Conservation (phyloP, 2,113 vertebrate species). For the Apus apus region DNA sequence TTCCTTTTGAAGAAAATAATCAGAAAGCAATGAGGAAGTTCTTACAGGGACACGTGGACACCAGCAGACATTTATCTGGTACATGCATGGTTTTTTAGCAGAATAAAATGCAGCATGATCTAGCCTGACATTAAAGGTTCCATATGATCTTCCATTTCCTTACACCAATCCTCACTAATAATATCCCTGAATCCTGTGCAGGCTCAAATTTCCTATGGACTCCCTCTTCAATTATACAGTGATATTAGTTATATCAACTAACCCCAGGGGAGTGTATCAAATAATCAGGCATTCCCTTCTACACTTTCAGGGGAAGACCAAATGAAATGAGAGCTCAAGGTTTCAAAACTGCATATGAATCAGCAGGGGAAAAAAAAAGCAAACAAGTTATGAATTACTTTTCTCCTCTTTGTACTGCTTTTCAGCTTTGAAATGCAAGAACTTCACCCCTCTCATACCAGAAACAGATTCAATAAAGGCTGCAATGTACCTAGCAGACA, state of each 20-base stretch:
- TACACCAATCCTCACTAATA: background rate
- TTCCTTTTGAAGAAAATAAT: background rate
- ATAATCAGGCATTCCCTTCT: background rate
- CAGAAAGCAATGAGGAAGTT: background rate
- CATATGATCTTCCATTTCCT: background rate
- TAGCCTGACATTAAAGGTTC: background rate
- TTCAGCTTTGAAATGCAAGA: background rate
- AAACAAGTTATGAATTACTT: background rate
- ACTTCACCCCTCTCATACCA: background rate
- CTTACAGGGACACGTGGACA: background rate
- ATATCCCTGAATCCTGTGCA: background rate
- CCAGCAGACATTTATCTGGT: background rate
- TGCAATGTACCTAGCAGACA: background rate
- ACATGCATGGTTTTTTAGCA: background rate
- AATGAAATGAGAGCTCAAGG: background rate
- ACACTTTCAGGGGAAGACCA: background rate
- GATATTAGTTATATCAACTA: background rate
- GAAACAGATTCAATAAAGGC: background rate
- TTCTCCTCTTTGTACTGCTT: background rate
- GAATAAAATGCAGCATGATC: background rate
- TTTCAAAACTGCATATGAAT: constrained; percentile 13
- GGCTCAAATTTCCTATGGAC: background rate
- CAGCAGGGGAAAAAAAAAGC: background rate
- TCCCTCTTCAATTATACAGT: background rate
- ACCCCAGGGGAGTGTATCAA: background rate